Conservation (phyloP, 2,797 vertebrate genomes). For the Podarcis lilfordi region DNA sequence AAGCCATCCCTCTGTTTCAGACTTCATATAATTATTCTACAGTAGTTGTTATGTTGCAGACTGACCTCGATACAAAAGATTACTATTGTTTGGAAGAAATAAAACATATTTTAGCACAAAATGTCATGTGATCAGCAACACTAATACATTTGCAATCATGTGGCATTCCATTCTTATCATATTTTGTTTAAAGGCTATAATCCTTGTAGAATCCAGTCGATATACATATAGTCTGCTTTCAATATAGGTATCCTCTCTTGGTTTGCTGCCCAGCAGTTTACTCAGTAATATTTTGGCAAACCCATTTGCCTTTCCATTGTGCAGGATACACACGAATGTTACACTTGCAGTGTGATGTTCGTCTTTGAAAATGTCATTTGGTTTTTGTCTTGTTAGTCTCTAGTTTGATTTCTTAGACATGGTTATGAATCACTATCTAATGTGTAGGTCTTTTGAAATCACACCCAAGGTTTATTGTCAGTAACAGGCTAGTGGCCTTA, state of each 20-base stretch:
- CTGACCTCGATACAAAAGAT: too few relatives aligned
- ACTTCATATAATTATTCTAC: not conserved
- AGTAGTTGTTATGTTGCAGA: too few relatives aligned
- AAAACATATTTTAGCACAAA: too few relatives aligned
- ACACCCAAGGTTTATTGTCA: conserved; percentile 80
- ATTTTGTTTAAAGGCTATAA: not conserved
- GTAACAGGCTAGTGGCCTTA: conserved; percentile 81
- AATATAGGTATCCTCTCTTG: conserved; percentile 1
- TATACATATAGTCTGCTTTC: not conserved
- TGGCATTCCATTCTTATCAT: not conserved
- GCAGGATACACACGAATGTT: conserved; percentile 44
- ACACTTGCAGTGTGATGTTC: conserved; percentile 62
- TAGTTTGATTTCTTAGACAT: conserved; percentile 76
- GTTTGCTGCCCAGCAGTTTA: conserved; percentile 26
- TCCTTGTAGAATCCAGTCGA: not conserved
- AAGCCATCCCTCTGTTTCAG: not conserved
- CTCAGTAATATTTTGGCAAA: conserved; percentile 41
- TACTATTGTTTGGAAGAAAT: too few relatives aligned
- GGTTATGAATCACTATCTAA: conserved; percentile 77
- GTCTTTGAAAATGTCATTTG: conserved; percentile 65
- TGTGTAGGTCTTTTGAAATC: conserved; percentile 78
- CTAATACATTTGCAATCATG: too few relatives aligned
- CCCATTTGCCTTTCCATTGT: conserved; percentile 35
- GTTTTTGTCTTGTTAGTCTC: conserved; percentile 74
- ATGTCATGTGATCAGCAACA: too few relatives aligned